A percentile compares a stretch with the other conserved stretches of the same genome.
Evolutionary conservation across 2,113 vertebrate genomes (phyloP).

Genomic region (Anarrhichthys ocellatus): DNA sequence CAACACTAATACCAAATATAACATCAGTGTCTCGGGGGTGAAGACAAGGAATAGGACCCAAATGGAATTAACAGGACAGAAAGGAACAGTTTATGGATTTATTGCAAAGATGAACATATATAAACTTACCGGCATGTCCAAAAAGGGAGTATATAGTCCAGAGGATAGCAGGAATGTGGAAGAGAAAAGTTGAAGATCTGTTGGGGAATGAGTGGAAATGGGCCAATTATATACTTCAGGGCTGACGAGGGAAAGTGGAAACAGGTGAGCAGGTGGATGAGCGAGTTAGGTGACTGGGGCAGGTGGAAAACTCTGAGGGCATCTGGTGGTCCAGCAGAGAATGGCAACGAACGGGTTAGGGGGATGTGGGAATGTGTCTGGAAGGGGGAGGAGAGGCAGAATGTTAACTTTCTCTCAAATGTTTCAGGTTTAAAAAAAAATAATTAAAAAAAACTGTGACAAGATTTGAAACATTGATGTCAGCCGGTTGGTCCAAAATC

Average conservation of each 20-base stretch:
- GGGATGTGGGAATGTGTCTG: background rate
- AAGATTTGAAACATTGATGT: background rate
- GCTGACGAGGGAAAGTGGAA: background rate
- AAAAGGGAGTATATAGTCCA: background rate
- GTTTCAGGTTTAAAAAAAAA: background rate
- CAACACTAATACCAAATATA: background rate
- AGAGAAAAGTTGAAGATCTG: background rate
- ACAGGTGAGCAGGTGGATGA: background rate
- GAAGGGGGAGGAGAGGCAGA: background rate
- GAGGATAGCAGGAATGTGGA: background rate
- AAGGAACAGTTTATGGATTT: background rate
- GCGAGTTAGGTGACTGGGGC: background rate
- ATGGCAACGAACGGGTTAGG: background rate
- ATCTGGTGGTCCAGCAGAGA: background rate
- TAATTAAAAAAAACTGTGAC: background rate
- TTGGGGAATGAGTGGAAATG: background rate
- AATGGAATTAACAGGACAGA: background rate
- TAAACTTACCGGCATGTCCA: background rate
- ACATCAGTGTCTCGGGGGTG: background rate
- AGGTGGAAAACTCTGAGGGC: background rate
- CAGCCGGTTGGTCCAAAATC: constrained; percentile 1
- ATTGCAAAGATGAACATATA: background rate
- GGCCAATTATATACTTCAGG: background rate
- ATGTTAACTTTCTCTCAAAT: background rate
- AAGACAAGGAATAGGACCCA: background rate